Evolutionary conservation across 2,113 vertebrate species (phyloP).

Genomic region (Maccullochella peelii): DNA sequence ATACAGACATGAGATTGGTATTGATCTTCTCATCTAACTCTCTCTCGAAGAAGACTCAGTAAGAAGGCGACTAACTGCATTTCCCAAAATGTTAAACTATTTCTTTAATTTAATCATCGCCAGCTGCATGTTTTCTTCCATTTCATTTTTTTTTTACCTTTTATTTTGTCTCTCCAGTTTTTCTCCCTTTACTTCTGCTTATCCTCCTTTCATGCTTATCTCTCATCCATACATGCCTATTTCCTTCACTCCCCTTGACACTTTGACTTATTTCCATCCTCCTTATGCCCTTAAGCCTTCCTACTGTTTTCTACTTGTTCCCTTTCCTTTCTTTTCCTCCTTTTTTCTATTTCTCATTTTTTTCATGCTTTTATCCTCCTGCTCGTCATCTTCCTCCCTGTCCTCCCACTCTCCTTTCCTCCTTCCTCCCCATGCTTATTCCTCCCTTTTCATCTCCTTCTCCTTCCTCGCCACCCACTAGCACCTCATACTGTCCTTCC

Average conservation of each 20-base stretch:
- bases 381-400: neutral
- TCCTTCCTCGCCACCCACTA: neutral
- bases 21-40: neutral
- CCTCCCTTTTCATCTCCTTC: neutral
- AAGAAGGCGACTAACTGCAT: neutral
- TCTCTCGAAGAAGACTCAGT: too few species aligned
- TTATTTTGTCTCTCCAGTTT: neutral
- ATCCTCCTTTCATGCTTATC: neutral
- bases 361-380: neutral
- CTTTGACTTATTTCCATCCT: neutral
- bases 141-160: neutral
- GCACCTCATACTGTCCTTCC: neutral
- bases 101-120: neutral
- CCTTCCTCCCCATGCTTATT: neutral
- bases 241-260: neutral
- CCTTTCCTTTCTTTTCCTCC: neutral
- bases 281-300: neutral
- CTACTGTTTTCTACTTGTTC: neutral
- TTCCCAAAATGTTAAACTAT: slow-evolving; percentile 6
- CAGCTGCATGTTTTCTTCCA: slow-evolving; percentile 6
- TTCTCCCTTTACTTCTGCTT: neutral
- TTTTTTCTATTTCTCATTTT: neutral
- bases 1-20: neutral
- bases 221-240: neutral
- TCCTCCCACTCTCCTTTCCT: neutral